Evolutionary conservation across 2,797 vertebrate species (phyloP).

Genomic region (Aphelocoma californica): DNA sequence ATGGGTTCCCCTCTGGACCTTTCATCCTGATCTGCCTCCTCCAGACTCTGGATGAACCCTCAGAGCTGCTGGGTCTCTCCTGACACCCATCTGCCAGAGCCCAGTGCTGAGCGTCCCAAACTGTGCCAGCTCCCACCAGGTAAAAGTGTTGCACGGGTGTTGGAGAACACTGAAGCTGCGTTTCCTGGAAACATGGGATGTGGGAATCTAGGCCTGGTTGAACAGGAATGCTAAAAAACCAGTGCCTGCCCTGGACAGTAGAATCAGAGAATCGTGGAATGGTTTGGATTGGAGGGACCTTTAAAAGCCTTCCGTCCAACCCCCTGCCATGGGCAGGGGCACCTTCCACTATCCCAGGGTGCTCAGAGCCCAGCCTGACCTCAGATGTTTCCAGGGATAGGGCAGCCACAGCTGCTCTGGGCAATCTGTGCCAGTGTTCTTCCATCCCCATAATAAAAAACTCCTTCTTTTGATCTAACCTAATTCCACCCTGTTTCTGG

Average conservation of each 20-base stretch:
- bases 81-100: neutral
- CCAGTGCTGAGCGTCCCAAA: neutral
- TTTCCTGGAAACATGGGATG: neutral
- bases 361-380: neutral
- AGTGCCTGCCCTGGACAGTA: neutral
- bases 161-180: neutral
- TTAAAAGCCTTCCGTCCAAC: neutral
- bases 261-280: neutral
- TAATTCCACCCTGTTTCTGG: neutral
- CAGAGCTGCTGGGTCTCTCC: neutral
- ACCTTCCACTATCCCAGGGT: neutral
- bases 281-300: neutral
- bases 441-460: neutral
- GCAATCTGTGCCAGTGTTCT: neutral
- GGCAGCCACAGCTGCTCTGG: neutral
- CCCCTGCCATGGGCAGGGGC: neutral
- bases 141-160: neutral
- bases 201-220: neutral
- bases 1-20: neutral
- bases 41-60: neutral
- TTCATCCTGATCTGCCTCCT: neutral
- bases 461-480: neutral
- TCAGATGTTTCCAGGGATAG: neutral
- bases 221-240: neutral
- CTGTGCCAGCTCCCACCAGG: neutral